phyloP scores from a whole-genome alignment of 2,113 vertebrate genomes.

The Bufo bufo region DNA sequence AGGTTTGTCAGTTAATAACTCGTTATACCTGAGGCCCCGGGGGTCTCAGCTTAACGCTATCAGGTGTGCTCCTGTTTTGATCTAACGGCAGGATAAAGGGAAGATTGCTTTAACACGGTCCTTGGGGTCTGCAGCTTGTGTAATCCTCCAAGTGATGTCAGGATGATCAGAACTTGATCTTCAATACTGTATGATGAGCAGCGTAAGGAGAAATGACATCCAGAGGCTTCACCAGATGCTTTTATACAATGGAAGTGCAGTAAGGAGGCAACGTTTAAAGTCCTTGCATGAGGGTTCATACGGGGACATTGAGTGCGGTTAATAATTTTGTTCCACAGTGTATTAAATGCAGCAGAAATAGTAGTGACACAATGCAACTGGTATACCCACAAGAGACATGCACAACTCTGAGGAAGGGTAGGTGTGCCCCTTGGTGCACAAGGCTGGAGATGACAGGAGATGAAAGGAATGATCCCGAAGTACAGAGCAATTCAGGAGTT shows the following conservation, averaged over 20 bases:
- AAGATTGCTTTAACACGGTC: conserved; percentile 53
- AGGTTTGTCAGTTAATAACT: conserved; percentile 74
- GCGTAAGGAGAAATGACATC: background rate
- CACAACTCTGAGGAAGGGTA: too few relatives aligned
- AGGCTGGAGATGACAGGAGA: too few relatives aligned
- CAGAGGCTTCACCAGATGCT: background rate
- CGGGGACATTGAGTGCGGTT: background rate
- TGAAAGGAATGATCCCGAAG: too few relatives aligned
- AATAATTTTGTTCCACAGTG: too few relatives aligned
- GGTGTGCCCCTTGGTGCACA: too few relatives aligned
- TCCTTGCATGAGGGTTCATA: background rate
- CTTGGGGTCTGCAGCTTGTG: conserved; percentile 43
- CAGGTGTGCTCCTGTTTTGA: conserved; percentile 53
- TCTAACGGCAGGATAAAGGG: conserved; percentile 44
- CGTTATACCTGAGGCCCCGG: conserved; percentile 68
- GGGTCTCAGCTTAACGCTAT: conserved; percentile 58
- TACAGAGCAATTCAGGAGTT: too few relatives aligned
- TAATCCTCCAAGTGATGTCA: conserved; percentile 35
- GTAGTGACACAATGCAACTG: too few relatives aligned
- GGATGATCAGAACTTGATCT: conserved; percentile 30
- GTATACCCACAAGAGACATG: too few relatives aligned
- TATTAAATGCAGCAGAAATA: too few relatives aligned
- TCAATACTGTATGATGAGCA: background rate
- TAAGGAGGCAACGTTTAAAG: background rate
- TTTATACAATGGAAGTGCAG: background rate